Percentiles rank a stretch among this genome's conserved stretches.
phyloP scores from a whole-genome alignment of 2,113 vertebrate genomes.

The Ptilonorhynchus violaceus region DNA sequence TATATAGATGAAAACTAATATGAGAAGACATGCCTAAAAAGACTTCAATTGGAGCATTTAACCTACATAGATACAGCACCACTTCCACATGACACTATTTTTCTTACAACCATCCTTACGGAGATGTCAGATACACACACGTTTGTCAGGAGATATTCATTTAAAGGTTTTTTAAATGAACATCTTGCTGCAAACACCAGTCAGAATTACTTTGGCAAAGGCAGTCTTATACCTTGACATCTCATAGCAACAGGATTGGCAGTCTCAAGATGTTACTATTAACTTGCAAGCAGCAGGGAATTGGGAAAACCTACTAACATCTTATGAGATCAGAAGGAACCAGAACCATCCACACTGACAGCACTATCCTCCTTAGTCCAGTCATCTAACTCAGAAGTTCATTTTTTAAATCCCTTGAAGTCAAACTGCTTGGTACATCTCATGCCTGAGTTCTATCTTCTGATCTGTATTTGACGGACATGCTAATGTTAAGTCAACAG shows the following conservation, averaged over 20 bases:
- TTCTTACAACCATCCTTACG: background rate
- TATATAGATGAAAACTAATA: background rate
- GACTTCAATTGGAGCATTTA: background rate
- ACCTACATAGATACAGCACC: background rate
- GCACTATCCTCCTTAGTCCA: background rate
- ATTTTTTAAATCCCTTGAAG: background rate
- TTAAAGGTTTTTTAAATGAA: slow-evolving; percentile 41
- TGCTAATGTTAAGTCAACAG: slow-evolving; percentile 33
- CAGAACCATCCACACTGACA: slow-evolving; percentile 1
- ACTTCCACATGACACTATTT: background rate
- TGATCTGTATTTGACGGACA: slow-evolving; percentile 43
- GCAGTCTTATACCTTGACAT: slow-evolving; percentile 4
- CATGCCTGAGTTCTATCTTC: slow-evolving; percentile 37
- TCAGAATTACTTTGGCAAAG: background rate
- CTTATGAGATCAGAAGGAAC: slow-evolving; percentile 51
- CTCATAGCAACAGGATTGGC: background rate
- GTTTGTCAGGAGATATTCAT: slow-evolving; percentile 37
- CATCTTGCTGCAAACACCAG: slow-evolving; percentile 34
- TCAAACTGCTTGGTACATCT: background rate
- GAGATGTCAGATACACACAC: background rate
- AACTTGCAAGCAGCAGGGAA: slow-evolving; percentile 34
- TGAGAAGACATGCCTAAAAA: slow-evolving; percentile 18
- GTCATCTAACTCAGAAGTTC: background rate
- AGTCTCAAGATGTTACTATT: slow-evolving; percentile 32
- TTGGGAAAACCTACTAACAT: background rate